Percentiles rank a stretch among this genome's conserved stretches.
phyloP scores from a whole-genome alignment of 2,113 vertebrate species.

The Hippocampus barbouri region DNA sequence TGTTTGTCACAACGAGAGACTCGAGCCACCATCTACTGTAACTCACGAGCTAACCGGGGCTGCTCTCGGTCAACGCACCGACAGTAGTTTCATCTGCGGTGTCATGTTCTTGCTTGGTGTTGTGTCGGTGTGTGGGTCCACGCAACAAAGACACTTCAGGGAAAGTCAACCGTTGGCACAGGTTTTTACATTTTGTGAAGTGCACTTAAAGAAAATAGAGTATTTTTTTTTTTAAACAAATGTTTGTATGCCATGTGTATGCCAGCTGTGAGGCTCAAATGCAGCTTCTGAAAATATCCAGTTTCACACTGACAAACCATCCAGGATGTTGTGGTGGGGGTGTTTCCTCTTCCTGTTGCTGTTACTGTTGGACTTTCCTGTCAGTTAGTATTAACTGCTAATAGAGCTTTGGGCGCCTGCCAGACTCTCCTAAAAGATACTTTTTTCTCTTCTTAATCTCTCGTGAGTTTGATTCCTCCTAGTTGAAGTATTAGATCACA shows the following conservation, averaged over 20 bases:
- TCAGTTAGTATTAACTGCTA: conserved; percentile 59
- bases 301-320: conserved; percentile 50
- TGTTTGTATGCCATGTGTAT: conserved; percentile 25
- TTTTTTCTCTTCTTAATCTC: conserved; percentile 31
- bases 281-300: conserved; percentile 61
- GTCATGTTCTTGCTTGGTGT: no score
- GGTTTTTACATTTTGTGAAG: no score
- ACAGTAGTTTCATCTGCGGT: no score
- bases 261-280: conserved; percentile 43
- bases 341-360: conserved; percentile 73
- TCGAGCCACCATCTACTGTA: no score
- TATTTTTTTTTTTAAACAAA: not conserved
- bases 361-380: conserved; percentile 64
- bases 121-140: no score
- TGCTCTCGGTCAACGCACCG: no score
- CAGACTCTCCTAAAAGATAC: conserved; percentile 39
- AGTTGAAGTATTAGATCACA: conserved; percentile 55
- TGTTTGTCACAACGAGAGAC: no score
- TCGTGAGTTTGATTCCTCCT: conserved; percentile 38
- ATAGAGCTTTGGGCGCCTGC: conserved; percentile 61
- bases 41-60: no score
- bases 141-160: no score
- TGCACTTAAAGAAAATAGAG: no score
- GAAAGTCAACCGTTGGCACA: no score
- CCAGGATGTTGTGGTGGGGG: conserved; percentile 63